Evolutionary conservation across 2,888 invertebrate genomes (phyloP), one percentile per base, ranked within the genome.

Genomic region (Heteropelma amictum): DNA sequence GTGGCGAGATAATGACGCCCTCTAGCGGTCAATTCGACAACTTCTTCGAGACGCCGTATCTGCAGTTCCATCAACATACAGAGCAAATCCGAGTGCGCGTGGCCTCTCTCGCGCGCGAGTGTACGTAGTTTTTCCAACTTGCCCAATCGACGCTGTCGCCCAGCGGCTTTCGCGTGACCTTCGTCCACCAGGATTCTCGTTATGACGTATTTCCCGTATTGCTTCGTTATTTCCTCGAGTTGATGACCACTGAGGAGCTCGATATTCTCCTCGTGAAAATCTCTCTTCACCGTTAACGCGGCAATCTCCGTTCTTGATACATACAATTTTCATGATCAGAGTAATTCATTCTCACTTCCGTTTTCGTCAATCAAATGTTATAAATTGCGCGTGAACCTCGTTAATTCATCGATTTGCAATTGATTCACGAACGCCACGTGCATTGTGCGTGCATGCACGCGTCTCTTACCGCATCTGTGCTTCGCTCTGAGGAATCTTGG

Each of bases 1-100:
- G 83, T 83, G 7, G 80, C 78, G 1, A 89, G 76, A 80, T 87
- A 85, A 75, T 88, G 79, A n/a, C 82, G 81, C 12, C 81, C 86
- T 53, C 87, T 84, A 2, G 79, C 73, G 4, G 85, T 79, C 69
- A 89, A 86, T 60, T 86, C 83, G n/a, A 78, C 60, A 12, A 88
- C 79, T 77, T 85, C 81, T 42, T 78, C 80, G 19, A 88, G 72
- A 53, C 82, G 71, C 5, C 77, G 80, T 70, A 78, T 81, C 71
- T 89, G 86, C 23, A 84, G 80, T 67, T 85, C 83, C 83, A 89
- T 86, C 49, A 89, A 61, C 64, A 88, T 82, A 42, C 83, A 84
- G 2, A 89, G 70, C 54, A 89, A 78, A 77, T 87, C 87, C 3
- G 85, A 81, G 61, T 83, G 79, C 10, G 84, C 85, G 67, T 87